These are phyloP conservation scores for Agrypnia vestita DNA, from an alignment of 1,140 invertebrate genomes.

Conservation along the genomic window DNA sequence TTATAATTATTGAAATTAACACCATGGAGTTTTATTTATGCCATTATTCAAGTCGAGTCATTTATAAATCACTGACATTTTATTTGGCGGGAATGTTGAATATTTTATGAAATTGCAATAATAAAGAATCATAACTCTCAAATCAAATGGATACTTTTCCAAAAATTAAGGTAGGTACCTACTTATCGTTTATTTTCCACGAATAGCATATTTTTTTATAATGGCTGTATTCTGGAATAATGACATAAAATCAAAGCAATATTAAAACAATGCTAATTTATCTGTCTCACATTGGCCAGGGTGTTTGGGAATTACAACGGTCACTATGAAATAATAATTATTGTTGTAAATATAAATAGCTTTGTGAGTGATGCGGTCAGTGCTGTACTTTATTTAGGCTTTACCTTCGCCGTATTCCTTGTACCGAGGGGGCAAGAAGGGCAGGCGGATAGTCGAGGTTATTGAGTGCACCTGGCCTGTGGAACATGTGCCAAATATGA, in stretches of 20 bases:
- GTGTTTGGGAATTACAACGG: slow-evolving; percentile 16
- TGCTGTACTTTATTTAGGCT: slow-evolving; percentile 45
- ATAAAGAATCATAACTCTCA: background rate
- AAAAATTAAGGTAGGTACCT: background rate
- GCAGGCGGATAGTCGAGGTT: slow-evolving; percentile 69
- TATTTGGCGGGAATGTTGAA: slow-evolving; percentile 1
- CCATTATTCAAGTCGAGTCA: background rate
- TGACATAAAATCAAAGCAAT: slow-evolving; percentile 36
- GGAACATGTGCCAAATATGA: slow-evolving; percentile 55
- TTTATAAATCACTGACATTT: background rate
- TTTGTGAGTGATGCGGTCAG: slow-evolving; percentile 54
- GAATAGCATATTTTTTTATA: background rate
- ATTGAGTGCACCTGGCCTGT: slow-evolving; percentile 80
- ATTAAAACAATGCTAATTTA: slow-evolving; percentile 45
- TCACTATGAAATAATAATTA: slow-evolving; percentile 17
- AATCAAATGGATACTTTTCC: background rate
- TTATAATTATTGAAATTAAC: slow-evolving; percentile 28
- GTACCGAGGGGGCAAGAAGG: slow-evolving; percentile 71
- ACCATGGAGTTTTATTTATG: slow-evolving; percentile 18
- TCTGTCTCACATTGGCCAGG: slow-evolving; percentile 24
- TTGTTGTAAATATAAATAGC: slow-evolving; percentile 19
- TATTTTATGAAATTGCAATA: background rate
- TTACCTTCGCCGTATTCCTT: slow-evolving; percentile 72
- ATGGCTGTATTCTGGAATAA: background rate
- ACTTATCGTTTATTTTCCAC: background rate